Conservation (phyloP, 2,888 invertebrate species). For the Thereva unica region DNA sequence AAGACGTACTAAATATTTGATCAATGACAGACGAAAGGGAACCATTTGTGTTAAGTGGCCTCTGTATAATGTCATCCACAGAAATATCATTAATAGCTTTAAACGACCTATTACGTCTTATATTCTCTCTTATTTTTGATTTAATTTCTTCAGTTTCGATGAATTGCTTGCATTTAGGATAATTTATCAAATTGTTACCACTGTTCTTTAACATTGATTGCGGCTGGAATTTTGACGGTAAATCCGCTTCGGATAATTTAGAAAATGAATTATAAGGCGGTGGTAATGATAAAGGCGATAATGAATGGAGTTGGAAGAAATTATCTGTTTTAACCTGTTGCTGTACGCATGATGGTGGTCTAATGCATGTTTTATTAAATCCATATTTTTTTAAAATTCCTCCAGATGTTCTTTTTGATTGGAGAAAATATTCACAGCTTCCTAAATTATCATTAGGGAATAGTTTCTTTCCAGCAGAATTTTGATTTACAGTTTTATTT, state of each 20-base stretch:
- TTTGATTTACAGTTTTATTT: conserved; percentile 19
- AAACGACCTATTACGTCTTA: conserved; percentile 44
- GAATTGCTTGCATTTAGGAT: conserved; percentile 37
- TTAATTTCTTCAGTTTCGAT: conserved; percentile 39
- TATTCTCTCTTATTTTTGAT: conserved; percentile 43
- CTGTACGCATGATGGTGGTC: conserved; percentile 35
- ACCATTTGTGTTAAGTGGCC: conserved; percentile 28
- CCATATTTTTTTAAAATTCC: conserved; percentile 41
- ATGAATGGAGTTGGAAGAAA: conserved; percentile 35
- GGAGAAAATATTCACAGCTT: neutral
- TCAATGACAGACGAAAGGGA: conserved; percentile 40
- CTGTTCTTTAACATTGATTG: conserved; percentile 13
- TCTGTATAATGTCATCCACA: conserved; percentile 16
- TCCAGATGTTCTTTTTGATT: conserved; percentile 16
- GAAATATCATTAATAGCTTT: conserved; percentile 42
- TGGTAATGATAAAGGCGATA: conserved; percentile 30
- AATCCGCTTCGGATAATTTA: conserved; percentile 19
- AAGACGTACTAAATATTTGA: conserved; percentile 27
- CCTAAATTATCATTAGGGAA: conserved; percentile 28
- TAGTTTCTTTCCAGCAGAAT: conserved; percentile 30
- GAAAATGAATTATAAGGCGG: conserved; percentile 28
- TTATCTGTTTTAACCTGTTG: conserved; percentile 36
- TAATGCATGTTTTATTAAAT: conserved; percentile 39
- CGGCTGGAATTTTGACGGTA: conserved; percentile 26
- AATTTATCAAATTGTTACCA: conserved; percentile 36